phyloP scores from a whole-genome alignment of 1,140 invertebrate genomes.

The Cecropterus lyciades region DNA sequence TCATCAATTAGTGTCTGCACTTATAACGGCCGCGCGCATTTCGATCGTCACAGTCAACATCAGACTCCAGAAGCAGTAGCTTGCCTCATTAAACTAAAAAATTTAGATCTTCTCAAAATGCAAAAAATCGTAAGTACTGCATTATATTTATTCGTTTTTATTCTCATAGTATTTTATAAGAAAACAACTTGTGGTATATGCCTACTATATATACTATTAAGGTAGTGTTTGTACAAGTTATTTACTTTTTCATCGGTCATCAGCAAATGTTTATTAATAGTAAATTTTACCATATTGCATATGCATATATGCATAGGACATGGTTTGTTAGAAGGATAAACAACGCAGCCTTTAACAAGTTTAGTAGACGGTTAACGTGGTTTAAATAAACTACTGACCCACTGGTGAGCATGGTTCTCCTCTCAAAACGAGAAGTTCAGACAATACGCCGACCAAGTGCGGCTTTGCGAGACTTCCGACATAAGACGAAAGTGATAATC shows the following conservation, averaged over 20 bases:
- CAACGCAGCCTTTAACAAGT: not conserved
- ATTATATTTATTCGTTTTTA: constrained; percentile 1
- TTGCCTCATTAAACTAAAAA: constrained; percentile 19
- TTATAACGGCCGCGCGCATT: constrained; percentile 58
- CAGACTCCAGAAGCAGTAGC: constrained; percentile 49
- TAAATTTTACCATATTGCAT: no score
- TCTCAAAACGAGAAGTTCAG: no score
- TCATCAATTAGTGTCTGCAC: constrained; percentile 58
- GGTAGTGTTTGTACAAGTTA: not conserved
- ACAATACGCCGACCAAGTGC: no score
- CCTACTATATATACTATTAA: not conserved
- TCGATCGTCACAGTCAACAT: constrained; percentile 55
- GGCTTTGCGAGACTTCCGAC: no score
- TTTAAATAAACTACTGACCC: no score
- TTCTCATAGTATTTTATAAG: not conserved
- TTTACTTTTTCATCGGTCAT: not conserved
- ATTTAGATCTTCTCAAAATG: constrained; percentile 45
- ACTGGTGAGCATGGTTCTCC: no score
- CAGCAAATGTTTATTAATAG: constrained; percentile 2
- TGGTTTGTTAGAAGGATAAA: constrained; percentile 5
- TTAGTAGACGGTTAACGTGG: not conserved
- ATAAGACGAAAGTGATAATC: no score
- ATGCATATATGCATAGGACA: no score
- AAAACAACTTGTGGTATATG: not conserved
- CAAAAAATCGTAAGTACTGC: constrained; percentile 70